Evolutionary conservation across 2,888 invertebrate genomes (phyloP).

Genomic region (Timandra comae): DNA sequence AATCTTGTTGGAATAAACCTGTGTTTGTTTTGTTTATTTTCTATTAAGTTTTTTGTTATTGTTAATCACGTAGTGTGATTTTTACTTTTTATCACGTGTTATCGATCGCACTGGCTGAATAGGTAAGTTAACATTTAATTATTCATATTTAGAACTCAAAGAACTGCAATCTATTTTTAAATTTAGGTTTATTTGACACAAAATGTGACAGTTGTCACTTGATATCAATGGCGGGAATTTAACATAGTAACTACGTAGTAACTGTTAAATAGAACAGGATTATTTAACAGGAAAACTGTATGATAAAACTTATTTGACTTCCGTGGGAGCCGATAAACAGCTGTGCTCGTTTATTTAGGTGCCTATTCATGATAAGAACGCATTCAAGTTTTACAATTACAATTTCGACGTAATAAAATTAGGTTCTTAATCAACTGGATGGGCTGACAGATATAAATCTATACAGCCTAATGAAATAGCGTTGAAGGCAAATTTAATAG

Average conservation of each 20-base stretch:
- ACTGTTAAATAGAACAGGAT: too few species aligned
- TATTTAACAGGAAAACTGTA: slow-evolving; percentile 32
- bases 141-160: too few species aligned
- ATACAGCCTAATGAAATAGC: slow-evolving; percentile 4
- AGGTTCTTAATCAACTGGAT: slow-evolving; percentile 4
- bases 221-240: too few species aligned
- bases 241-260: too few species aligned
- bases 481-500: background rate
- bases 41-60: slow-evolving; percentile 26
- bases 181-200: too few species aligned
- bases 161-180: too few species aligned
- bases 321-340: slow-evolving; percentile 42
- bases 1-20: slow-evolving; percentile 25
- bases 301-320: slow-evolving; percentile 38
- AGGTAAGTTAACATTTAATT: slow-evolving; percentile 35
- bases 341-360: slow-evolving; percentile 24
- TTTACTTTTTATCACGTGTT: slow-evolving; percentile 39
- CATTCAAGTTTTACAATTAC: background rate
- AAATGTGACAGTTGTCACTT: too few species aligned
- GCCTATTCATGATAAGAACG: background rate
- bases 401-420: background rate
- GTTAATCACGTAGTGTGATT: slow-evolving; percentile 33
- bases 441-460: too few species aligned
- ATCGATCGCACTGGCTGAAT: slow-evolving; percentile 44
- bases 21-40: slow-evolving; percentile 31